These are phyloP conservation scores for Paralichthys olivaceus DNA, from an alignment of 2,113 vertebrate species.

Conservation along the genomic window DNA sequence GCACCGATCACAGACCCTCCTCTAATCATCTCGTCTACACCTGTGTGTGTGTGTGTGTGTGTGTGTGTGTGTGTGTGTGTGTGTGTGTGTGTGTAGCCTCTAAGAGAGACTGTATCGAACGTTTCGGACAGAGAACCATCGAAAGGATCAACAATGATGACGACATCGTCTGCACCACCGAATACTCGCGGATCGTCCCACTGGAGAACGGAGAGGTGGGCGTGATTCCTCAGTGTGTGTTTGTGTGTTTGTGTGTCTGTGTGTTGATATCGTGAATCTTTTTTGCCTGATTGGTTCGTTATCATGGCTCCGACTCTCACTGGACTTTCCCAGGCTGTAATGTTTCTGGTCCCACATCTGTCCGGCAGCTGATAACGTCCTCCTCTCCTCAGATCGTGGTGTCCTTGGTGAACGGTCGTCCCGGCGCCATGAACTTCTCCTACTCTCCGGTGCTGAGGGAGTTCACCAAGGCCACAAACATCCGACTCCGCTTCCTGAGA, in stretches of 20 bases:
- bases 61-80: slow-evolving; percentile 16
- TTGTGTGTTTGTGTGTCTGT: neutral
- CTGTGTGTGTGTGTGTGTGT: slow-evolving; percentile 16
- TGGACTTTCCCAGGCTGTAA: neutral
- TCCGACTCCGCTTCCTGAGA: slow-evolving; percentile 92
- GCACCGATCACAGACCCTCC: slow-evolving; percentile 4
- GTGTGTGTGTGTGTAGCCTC: slow-evolving; percentile 83
- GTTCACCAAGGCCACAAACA: slow-evolving; percentile 98
- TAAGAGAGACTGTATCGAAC: slow-evolving; percentile 94
- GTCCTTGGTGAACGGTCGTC: slow-evolving; percentile 95
- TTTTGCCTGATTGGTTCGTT: neutral
- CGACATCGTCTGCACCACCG: slow-evolving; percentile 89
- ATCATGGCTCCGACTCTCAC: too few species aligned
- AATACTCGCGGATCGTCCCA: slow-evolving; percentile 95
- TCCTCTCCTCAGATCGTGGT: slow-evolving; percentile 89
- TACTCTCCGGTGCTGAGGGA: slow-evolving; percentile 93
- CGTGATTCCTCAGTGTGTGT: neutral
- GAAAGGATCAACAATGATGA: slow-evolving; percentile 88
- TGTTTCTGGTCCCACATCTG: neutral
- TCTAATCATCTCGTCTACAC: slow-evolving; percentile 9
- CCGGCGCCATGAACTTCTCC: slow-evolving; percentile 96
- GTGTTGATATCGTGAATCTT: neutral
- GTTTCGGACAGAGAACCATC: slow-evolving; percentile 89
- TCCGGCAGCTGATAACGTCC: neutral
- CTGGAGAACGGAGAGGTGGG: slow-evolving; percentile 93